Percentiles rank a stretch among this genome's conserved stretches.
These are phyloP conservation scores for Euglossa dilemma DNA, from an alignment of 1,140 invertebrate species.

Conservation along the genomic window DNA sequence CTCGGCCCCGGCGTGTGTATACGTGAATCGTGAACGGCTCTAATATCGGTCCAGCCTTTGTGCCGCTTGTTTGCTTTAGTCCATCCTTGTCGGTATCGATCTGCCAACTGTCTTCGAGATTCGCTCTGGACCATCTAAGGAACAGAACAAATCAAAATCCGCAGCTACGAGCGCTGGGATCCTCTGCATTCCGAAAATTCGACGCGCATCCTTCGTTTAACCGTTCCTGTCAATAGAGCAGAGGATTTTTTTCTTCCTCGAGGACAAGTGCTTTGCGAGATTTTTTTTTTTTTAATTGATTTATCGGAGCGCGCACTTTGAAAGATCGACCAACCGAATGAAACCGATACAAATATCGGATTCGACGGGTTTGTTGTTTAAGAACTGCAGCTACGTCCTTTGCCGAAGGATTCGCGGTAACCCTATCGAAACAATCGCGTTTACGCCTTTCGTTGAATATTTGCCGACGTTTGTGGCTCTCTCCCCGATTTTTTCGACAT, in stretches of 20 bases:
- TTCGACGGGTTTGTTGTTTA: neutral
- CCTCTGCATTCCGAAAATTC: constrained; percentile 25
- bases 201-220: neutral
- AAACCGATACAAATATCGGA: neutral
- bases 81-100: constrained; percentile 62
- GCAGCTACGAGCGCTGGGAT: neutral
- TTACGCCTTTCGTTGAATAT: too few species aligned
- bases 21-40: constrained; percentile 53
- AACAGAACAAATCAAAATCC: constrained; percentile 7
- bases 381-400: neutral
- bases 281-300: neutral
- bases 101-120: constrained; percentile 31
- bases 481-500: too few species aligned
- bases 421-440: too few species aligned
- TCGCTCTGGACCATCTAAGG: constrained; percentile 4
- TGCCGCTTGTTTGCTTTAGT: constrained; percentile 60
- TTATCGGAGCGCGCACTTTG: neutral
- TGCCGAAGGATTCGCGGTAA: too few species aligned
- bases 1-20: constrained; percentile 20
- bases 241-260: too few species aligned
- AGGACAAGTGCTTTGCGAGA: too few species aligned
- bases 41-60: constrained; percentile 68
- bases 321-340: neutral
- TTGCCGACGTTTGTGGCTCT: too few species aligned
- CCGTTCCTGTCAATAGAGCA: neutral